Evolutionary conservation across 1,140 invertebrate genomes (phyloP), one percentile per base, ranked within the genome.

Genomic region (Halyomorpha halys): DNA sequence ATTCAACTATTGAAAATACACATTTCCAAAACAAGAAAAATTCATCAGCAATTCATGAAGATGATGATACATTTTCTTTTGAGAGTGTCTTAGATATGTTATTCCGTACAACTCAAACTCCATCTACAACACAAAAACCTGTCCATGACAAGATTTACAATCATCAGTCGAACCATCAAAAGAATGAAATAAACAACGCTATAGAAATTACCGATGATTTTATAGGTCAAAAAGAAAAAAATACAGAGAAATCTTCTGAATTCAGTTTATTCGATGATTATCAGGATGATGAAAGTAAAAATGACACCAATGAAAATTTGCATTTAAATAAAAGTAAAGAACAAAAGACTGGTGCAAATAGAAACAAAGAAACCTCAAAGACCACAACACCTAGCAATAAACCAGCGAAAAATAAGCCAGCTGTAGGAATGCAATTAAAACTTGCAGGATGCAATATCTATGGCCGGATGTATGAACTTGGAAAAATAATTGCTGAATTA

Each of bases 391-490:
- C 21, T 1, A 21, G 47, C 11, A 18, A 49, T 13, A 49, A 49
- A 49, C 18, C 53, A 6, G 1, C 14, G 1, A 56, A 56, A 25
- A 23, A 56, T 23, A 30, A 44, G 14, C 71, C 73, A n/a, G 72
- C 54, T 9, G 65, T 76, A 16, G 81, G 81, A 30, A 69, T 86
- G 44, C 34, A 39, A 39, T 75, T 92, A 21, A 91, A 91, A 73
- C 72, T 93, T 66, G 88, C 87, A 13, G 90, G 90, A 1, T 94
- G 91, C 71, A 94, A 94, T 76, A 93, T 94, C 69, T 94, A 93
- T 71, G 91, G 91, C 3, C 81, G 85, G 68, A 92, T 93, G 86
- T 93, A 94, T 74, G 80, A 85, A 6, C 86, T 93, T 2, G 89
- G 88, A 5, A 80, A 83, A 71, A 87, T 90, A 68, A 92, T 94